Evolutionary conservation across 2,888 invertebrate species (phyloP).

Genomic region (Eurytoma californica): DNA sequence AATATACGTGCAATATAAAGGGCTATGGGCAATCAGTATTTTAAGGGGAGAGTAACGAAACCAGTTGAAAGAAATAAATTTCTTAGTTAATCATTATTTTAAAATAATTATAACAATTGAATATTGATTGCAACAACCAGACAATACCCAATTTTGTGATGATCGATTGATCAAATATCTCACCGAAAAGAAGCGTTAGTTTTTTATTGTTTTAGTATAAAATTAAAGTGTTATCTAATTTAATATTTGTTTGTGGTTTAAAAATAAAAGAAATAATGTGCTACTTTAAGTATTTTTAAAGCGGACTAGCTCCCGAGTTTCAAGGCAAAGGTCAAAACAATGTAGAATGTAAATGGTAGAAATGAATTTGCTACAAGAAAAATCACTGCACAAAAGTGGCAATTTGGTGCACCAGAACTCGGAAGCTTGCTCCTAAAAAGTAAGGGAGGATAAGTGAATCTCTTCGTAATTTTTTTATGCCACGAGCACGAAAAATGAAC

Average conservation of each 20-base stretch:
- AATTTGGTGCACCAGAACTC: too few species aligned
- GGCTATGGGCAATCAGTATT: conserved; percentile 51
- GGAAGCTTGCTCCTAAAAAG: too few species aligned
- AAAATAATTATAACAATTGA: conserved; percentile 34
- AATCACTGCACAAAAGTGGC: too few species aligned
- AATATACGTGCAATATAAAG: conserved; percentile 40
- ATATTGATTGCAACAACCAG: conserved; percentile 64
- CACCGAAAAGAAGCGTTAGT: conserved; percentile 28
- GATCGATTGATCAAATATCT: conserved; percentile 38
- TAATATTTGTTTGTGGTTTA: conserved; percentile 20
- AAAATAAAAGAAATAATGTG: conserved; percentile 10
- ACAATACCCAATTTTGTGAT: conserved; percentile 69
- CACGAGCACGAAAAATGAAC: conserved; percentile 1
- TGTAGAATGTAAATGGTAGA: too few species aligned
- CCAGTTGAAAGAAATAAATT: conserved; percentile 46
- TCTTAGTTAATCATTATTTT: conserved; percentile 56
- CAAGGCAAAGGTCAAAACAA: not conserved
- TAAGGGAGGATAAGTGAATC: conserved; percentile 19
- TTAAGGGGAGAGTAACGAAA: conserved; percentile 28
- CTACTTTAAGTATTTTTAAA: conserved; percentile 34
- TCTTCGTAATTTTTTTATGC: not conserved
- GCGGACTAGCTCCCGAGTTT: not conserved
- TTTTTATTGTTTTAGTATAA: conserved; percentile 18
- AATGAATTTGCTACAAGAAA: too few species aligned
- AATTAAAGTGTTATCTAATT: conserved; percentile 23